Evolutionary conservation across 2,888 invertebrate species (phyloP).

Genomic region (Agelastica alni): DNA sequence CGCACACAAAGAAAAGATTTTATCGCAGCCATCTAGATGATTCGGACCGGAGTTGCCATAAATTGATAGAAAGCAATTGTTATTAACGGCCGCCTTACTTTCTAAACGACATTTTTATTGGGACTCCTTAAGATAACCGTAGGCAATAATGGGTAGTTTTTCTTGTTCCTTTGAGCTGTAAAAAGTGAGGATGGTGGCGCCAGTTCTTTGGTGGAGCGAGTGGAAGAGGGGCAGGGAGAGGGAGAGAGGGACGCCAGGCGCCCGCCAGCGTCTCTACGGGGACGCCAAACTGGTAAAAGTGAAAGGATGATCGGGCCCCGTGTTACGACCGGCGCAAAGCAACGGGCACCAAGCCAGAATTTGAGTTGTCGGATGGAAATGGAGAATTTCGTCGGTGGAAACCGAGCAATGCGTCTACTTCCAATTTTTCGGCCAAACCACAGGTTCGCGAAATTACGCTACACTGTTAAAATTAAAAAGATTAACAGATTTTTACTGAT

Average conservation of each 20-base stretch:
- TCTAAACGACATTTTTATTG: slow-evolving; percentile 58
- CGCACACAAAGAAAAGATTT: slow-evolving; percentile 45
- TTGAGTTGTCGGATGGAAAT: slow-evolving; percentile 11
- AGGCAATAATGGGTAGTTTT: slow-evolving; percentile 58
- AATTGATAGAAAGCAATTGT: slow-evolving; percentile 55
- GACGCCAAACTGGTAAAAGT: slow-evolving; percentile 39
- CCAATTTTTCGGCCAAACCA: neutral
- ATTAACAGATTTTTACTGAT: too few species aligned
- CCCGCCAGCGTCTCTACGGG: slow-evolving; percentile 40
- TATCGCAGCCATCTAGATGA: slow-evolving; percentile 49
- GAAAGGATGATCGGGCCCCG: slow-evolving; percentile 32
- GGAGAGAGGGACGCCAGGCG: slow-evolving; percentile 45
- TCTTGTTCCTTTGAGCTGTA: slow-evolving; percentile 54
- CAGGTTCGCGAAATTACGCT: neutral
- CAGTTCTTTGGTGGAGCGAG: slow-evolving; percentile 39
- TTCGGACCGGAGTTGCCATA: slow-evolving; percentile 50
- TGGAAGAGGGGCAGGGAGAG: slow-evolving; percentile 41
- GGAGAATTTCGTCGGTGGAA: neutral
- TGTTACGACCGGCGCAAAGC: slow-evolving; percentile 12
- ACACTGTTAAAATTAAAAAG: neutral
- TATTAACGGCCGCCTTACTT: slow-evolving; percentile 56
- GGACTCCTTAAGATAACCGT: slow-evolving; percentile 58
- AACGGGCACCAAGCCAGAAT: slow-evolving; percentile 12
- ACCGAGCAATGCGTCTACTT: neutral
- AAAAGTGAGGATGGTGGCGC: slow-evolving; percentile 57